phyloP scores from a whole-genome alignment of 2,797 vertebrate genomes.

The Platyrinchus mystaceus region DNA sequence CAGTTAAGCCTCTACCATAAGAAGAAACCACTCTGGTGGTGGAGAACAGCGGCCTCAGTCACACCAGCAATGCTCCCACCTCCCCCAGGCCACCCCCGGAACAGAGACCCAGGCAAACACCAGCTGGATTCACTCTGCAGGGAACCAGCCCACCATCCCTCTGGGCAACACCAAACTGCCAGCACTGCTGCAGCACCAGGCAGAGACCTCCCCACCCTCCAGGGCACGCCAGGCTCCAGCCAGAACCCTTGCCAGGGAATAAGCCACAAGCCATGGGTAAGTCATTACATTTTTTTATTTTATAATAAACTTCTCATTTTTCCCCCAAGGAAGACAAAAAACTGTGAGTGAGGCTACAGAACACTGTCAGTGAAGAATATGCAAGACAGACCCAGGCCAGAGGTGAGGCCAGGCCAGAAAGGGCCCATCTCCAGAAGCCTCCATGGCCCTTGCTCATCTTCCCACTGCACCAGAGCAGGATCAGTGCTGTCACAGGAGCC shows the following conservation, averaged over 20 bases:
- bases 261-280: not conserved
- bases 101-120: rapidly evolving
- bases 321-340: conserved; percentile 58
- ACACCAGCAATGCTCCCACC: not conserved
- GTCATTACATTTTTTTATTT: conserved; percentile 49
- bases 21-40: rapidly evolving
- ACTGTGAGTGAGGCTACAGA: conserved; percentile 46
- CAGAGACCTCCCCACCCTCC: not conserved
- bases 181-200: not conserved
- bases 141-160: not conserved
- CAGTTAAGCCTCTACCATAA: not conserved
- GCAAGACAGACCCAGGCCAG: not conserved
- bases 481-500: not conserved
- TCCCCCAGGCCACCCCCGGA: not conserved
- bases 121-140: not conserved
- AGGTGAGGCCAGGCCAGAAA: not conserved
- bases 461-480: not conserved
- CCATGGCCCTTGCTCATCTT: not conserved
- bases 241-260: not conserved
- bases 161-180: not conserved
- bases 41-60: not conserved
- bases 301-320: conserved; percentile 58
- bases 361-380: not conserved
- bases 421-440: not conserved
- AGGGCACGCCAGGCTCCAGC: not conserved